phyloP scores from a whole-genome alignment of 2,888 invertebrate genomes.

The Chaetogeoica ovagalla region DNA sequence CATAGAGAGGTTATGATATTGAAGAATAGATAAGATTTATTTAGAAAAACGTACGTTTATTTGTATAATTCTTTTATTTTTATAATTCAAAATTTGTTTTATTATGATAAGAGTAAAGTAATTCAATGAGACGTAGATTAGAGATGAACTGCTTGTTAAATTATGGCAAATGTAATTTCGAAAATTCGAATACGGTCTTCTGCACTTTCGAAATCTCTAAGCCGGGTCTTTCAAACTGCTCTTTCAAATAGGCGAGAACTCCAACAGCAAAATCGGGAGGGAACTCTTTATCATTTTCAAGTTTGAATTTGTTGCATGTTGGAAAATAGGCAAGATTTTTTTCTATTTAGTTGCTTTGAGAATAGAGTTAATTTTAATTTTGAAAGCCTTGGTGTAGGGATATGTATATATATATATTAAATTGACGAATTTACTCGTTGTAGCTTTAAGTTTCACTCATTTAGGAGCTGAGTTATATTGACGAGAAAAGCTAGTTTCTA shows the following conservation, averaged over 20 bases:
- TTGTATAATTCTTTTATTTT: conserved; percentile 12
- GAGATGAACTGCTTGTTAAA: conserved; percentile 4
- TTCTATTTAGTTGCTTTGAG: no score
- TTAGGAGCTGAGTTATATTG: no score
- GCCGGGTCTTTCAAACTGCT: neutral
- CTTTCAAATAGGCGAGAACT: conserved; percentile 8
- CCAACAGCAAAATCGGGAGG: conserved; percentile 20
- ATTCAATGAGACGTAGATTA: conserved; percentile 5
- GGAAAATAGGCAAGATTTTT: conserved; percentile 39
- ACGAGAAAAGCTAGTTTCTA: no score
- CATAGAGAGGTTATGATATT: conserved; percentile 1
- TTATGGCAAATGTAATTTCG: neutral
- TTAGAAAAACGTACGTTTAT: neutral
- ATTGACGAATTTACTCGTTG: no score
- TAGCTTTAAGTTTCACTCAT: no score
- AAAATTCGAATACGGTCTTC: conserved; percentile 9
- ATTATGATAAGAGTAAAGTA: conserved; percentile 13
- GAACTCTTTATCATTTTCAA: conserved; percentile 26
- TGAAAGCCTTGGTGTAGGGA: no score
- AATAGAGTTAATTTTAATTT: no score
- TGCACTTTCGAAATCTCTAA: conserved; percentile 25
- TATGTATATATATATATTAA: no score
- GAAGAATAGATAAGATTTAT: conserved; percentile 8
- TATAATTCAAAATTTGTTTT: conserved; percentile 8
- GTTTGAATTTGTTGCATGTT: conserved; percentile 43